Evolutionary conservation across 2,797 vertebrate genomes (phyloP), one percentile per base, ranked within the genome.

Genomic region (Neosalanx taihuensis): DNA sequence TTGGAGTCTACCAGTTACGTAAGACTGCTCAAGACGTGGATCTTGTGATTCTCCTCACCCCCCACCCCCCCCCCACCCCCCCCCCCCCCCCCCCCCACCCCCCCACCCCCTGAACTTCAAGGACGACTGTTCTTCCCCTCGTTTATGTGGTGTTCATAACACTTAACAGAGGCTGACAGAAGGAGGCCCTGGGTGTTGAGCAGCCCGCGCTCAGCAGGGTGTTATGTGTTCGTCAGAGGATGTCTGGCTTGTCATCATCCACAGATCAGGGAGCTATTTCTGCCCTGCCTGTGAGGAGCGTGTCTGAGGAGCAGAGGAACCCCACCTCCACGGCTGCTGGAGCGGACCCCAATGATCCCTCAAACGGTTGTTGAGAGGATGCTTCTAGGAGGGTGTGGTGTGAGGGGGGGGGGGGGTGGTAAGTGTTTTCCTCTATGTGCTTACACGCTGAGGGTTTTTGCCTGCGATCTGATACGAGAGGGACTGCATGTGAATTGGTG

Each of bases 161-260:
- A 46, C 41, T 46, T 46, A 46, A 46, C 41, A 46, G 41, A 46
- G 41, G 41, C 41, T 46, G 41, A 46, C 13, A 46, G 41, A 13
- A 46, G 5, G 41, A 46, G 41, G 41, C 41, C 41, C 41, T 13
- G 3, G 41, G 23, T 18, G 6, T 6, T 9, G 7, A 12, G 12
- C 9, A 18, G 2, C 10, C 20, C 13, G 31, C 18, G 62, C 15
- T 3, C 1, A 17, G 17, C 9, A 64, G 26, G 60, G 62, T 64
- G 31, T 35, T n/a, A 64, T 23, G 20, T 41, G 33, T 65, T 46
- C 26, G 7, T 83, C 75, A 64, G 76, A 81, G 78, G 67, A 70
- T 81, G 81, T 73, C 80, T 4, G 63, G 35, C 31, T 77, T 86
- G 84, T 87, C 88, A 83, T 86, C 88, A 77, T 84, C 85, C 85